Conservation (phyloP, 2,113 vertebrate species). For the Mormyrus lacerda region DNA sequence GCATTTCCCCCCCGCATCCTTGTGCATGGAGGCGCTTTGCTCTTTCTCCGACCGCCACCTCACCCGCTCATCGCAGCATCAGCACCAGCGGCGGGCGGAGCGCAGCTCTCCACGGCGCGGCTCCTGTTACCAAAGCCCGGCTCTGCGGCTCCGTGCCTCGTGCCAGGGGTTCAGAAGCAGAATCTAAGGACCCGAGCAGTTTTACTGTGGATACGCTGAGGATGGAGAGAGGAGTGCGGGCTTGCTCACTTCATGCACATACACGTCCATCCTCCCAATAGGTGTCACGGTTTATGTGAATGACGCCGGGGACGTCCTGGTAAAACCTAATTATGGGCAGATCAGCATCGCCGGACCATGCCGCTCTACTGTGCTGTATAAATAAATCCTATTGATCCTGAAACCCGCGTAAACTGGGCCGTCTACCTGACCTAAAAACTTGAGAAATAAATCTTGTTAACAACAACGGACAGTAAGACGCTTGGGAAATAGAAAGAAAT, state of each 20-base stretch:
- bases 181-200: neutral
- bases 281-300: constrained; percentile 10
- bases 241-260: constrained; percentile 21
- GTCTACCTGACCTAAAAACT: constrained; percentile 9
- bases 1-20: constrained; percentile 99
- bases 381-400: neutral
- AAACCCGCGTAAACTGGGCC: neutral
- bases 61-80: constrained; percentile 31
- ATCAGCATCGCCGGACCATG: neutral
- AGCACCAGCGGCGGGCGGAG: constrained; percentile 18
- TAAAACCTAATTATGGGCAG: constrained; percentile 15
- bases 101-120: neutral
- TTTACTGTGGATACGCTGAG: neutral
- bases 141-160: neutral
- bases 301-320: constrained; percentile 7
- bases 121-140: neutral
- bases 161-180: neutral
- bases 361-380: neutral
- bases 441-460: neutral
- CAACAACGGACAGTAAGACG: neutral
- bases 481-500: neutral
- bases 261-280: neutral
- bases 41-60: constrained; percentile 44
- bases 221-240: constrained; percentile 14
- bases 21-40: constrained; percentile 67